Percentiles rank a stretch among this genome's conserved stretches.
phyloP scores from a whole-genome alignment of 2,888 invertebrate genomes.

The Imbricaverruca yamaguchii region DNA sequence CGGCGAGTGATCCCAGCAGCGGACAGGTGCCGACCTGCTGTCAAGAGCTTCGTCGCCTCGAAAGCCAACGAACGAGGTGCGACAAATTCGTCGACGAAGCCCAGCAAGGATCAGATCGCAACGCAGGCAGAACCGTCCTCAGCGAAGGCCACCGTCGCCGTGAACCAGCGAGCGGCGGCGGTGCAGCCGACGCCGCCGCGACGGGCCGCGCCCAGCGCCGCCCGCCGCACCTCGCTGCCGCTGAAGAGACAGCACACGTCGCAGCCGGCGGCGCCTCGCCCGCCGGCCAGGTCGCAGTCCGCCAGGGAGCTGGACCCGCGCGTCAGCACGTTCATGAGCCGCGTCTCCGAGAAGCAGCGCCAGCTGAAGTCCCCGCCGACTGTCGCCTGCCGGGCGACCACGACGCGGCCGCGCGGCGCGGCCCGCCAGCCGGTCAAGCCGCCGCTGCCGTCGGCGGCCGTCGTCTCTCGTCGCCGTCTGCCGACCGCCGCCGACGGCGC shows the following conservation, averaged over 20 bases:
- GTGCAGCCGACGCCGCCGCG: not conserved
- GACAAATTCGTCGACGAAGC: too few species aligned
- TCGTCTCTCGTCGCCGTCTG: not conserved
- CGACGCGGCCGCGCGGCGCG: not conserved
- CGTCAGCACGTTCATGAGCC: constrained; percentile 71
- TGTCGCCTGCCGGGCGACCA: not conserved
- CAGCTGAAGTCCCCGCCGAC: constrained; percentile 26
- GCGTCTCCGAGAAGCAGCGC: constrained; percentile 58
- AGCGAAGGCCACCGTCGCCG: not conserved
- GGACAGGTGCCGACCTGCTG: too few species aligned
- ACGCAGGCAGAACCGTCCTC: too few species aligned
- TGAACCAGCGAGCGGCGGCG: not conserved
- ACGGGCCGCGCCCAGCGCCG: constrained; percentile 53
- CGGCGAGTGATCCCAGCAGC: too few species aligned
- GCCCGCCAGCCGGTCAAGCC: not conserved
- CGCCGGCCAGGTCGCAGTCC: constrained; percentile 32
- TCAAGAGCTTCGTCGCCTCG: too few species aligned
- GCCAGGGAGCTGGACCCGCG: constrained; percentile 66
- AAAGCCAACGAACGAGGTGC: too few species aligned
- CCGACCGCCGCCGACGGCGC: not conserved
- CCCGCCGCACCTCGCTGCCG: constrained; percentile 79
- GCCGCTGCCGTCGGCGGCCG: not conserved
- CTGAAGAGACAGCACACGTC: constrained; percentile 75
- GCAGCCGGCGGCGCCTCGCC: constrained; percentile 39
- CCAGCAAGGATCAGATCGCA: too few species aligned